phyloP scores from a whole-genome alignment of 2,113 vertebrate species.

The Accipiter cooperii region DNA sequence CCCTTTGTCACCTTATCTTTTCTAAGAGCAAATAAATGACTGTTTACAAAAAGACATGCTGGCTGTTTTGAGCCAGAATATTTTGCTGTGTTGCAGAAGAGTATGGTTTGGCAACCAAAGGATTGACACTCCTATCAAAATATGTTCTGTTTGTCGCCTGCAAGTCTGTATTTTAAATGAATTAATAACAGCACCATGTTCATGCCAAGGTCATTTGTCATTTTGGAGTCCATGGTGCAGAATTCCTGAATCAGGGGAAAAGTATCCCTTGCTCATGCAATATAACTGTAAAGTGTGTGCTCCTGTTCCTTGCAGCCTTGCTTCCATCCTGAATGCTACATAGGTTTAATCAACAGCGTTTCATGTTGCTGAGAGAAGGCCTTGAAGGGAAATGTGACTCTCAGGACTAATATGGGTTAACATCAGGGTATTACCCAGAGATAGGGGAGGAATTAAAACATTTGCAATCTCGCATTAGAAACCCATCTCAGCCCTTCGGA shows the following conservation, averaged over 20 bases:
- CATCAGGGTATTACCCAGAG: neutral
- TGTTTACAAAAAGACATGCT: neutral
- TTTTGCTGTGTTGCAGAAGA: neutral
- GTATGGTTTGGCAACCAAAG: neutral
- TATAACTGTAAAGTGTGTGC: neutral
- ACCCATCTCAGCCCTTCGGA: neutral
- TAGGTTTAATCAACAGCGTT: neutral
- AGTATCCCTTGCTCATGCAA: neutral
- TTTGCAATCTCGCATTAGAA: neutral
- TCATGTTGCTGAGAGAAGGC: neutral
- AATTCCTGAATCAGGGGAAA: neutral
- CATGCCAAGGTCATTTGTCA: neutral
- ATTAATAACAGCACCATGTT: neutral
- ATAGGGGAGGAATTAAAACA: neutral
- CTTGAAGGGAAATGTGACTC: neutral
- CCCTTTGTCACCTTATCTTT: neutral
- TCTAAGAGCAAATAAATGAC: neutral
- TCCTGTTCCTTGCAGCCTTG: neutral
- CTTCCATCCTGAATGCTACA: neutral
- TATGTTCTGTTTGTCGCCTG: neutral
- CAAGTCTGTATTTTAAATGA: neutral
- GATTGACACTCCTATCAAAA: neutral
- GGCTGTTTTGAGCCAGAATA: neutral
- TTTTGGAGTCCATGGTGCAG: neutral
- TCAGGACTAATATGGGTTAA: neutral